Conservation (phyloP, 2,113 vertebrate genomes). For the Eptatretus burgeri region DNA sequence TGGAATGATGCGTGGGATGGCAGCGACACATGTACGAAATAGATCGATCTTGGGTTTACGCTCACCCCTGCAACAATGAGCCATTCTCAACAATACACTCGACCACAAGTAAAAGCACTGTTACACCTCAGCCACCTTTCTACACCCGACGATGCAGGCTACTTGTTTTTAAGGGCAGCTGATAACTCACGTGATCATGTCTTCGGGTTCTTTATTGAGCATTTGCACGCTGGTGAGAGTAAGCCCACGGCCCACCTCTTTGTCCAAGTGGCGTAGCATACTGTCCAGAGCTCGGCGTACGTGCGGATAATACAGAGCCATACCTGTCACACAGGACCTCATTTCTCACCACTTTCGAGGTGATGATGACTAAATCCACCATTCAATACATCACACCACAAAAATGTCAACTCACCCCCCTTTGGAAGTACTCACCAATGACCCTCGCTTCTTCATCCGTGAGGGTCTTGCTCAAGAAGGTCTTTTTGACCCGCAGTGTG, state of each 20-base stretch:
- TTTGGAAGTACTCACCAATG: conserved; percentile 32
- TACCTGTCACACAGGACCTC: conserved; percentile 24
- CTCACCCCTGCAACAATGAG: conserved; percentile 35
- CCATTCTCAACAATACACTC: too few relatives aligned
- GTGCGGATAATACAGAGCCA: conserved; percentile 94
- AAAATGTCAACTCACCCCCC: not conserved
- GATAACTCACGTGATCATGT: conserved; percentile 76
- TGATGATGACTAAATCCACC: not conserved
- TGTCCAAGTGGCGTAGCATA: conserved; percentile 83
- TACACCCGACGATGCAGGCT: too few relatives aligned
- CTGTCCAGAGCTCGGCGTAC: conserved; percentile 79
- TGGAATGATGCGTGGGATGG: conserved; percentile 81
- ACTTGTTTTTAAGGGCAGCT: too few relatives aligned
- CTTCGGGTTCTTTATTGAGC: conserved; percentile 96
- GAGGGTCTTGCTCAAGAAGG: conserved; percentile 88
- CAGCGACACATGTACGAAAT: conserved; percentile 88
- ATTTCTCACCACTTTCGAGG: not conserved
- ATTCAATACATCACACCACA: not conserved
- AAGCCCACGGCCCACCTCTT: conserved; percentile 93
- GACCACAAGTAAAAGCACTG: too few relatives aligned
- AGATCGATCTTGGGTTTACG: conserved; percentile 97
- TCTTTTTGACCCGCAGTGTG: conserved; percentile 92
- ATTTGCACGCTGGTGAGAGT: conserved; percentile 96
- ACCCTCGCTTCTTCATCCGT: conserved; percentile 95
- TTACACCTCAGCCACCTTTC: too few relatives aligned